phyloP scores from a whole-genome alignment of 2,113 vertebrate species.

The Rhinichthys klamathensis region DNA sequence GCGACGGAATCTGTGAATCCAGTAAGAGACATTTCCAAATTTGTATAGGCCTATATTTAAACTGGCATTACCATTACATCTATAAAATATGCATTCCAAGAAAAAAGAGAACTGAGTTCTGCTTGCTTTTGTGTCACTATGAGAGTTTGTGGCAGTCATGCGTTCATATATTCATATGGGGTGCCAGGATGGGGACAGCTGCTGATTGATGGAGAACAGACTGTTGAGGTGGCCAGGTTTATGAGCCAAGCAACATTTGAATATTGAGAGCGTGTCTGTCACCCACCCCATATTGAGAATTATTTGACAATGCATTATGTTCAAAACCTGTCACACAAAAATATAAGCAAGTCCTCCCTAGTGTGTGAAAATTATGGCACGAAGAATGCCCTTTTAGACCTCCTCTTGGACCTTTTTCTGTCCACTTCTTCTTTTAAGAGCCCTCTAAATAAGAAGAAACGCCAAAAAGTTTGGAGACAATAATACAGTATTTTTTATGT shows the following conservation, averaged over 20 bases:
- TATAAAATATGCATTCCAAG: neutral
- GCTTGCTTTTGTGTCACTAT: conserved; percentile 65
- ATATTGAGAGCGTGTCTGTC: conserved; percentile 75
- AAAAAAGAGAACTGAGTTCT: neutral
- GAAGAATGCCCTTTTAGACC: conserved; percentile 30
- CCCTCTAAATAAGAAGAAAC: neutral
- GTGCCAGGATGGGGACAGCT: conserved; percentile 66
- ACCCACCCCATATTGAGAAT: conserved; percentile 74
- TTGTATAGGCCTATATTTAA: conserved; percentile 21
- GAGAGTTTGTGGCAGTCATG: conserved; percentile 62
- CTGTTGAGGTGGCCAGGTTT: conserved; percentile 60
- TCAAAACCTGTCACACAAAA: conserved; percentile 73
- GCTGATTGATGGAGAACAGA: conserved; percentile 75
- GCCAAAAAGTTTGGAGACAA: too few species aligned
- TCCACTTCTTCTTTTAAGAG: neutral
- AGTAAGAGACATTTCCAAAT: conserved; percentile 12
- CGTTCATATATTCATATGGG: conserved; percentile 70
- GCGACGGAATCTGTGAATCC: neutral
- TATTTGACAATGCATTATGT: conserved; percentile 80
- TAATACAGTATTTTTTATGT: too few species aligned
- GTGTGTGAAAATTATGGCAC: conserved; percentile 65
- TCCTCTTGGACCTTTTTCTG: neutral
- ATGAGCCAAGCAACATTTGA: conserved; percentile 78
- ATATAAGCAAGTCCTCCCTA: conserved; percentile 64
- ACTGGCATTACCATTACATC: conserved; percentile 11